Evolutionary conservation across 2,888 invertebrate species (phyloP), one percentile per base, ranked within the genome.

Genomic region (Drosophila quinaria): DNA sequence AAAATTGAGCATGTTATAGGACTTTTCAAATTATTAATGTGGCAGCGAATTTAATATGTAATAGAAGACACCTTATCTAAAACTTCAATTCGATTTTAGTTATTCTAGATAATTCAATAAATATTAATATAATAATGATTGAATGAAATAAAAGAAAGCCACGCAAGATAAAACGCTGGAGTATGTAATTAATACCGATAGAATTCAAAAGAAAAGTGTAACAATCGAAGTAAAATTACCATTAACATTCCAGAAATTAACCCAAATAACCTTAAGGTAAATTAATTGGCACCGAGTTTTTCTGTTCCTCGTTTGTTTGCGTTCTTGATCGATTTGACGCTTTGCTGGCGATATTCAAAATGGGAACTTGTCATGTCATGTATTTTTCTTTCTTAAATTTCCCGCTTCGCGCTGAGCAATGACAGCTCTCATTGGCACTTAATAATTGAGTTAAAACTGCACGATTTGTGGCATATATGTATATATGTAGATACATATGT

Each of bases 381-480:
- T n/a, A n/a, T 4, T 35, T 35, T n/a, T 17, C 10, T 6, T 5
- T n/a, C 35, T 37, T n/a, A 35, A 3, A 13, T 31, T 25, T 55
- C 5, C 19, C 13, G 17, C 6, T 44, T 42, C 19, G 5, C 22
- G n/a, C 31, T 33, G 19, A 42, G 31, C 31, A 9, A 15, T 25
- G 22, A 35, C 19, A 55, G n/a, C 44, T 33, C 44, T 33, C 19
- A 19, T 5, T 42, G 29, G n/a, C 42, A 44, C 15, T 58, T 29
- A 37, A 15, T 39, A 50, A 60, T 50, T 33, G 39, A 50, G 41
- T 60, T 42, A 33, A 50, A 50, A 33, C 31, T n/a, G 39, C 50
- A 35, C 25, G 68, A 49, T 58, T 41, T 29, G 19, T 11, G 33
- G 42, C 61, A 74, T 68, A 31, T 25, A 25, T 25, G 25, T 25